Percentiles rank a stretch among this genome's conserved stretches.
phyloP scores from a whole-genome alignment of 2,113 vertebrate species.

The Labeo rohita region DNA sequence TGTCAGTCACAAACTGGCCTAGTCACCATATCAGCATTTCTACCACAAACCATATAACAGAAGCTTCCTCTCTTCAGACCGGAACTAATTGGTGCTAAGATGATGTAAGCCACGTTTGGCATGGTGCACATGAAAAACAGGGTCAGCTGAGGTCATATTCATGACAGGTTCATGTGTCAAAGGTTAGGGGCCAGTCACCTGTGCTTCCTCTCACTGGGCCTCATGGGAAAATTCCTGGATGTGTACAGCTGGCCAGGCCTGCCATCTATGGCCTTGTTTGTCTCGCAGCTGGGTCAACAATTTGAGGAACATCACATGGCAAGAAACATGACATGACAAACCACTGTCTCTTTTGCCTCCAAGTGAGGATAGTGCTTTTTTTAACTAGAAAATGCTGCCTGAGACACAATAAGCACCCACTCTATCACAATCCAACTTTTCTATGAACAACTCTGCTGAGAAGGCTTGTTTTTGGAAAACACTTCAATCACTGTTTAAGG shows the following conservation, averaged over 20 bases:
- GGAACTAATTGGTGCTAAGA: constrained; percentile 1
- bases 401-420: neutral
- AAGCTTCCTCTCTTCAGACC: neutral
- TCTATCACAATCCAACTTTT: constrained; percentile 1
- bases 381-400: neutral
- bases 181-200: constrained; percentile 28
- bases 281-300: neutral
- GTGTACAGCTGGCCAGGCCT: constrained; percentile 5
- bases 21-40: constrained; percentile 7
- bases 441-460: constrained; percentile 1
- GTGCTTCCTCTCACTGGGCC: constrained; percentile 26
- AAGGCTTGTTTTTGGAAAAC: neutral
- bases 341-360: neutral
- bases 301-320: neutral
- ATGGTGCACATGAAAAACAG: neutral
- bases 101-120: neutral
- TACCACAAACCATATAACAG: neutral
- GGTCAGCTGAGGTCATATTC: constrained; percentile 24
- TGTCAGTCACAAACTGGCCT: neutral
- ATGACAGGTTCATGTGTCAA: constrained; percentile 36
- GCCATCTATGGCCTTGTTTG: constrained; percentile 6
- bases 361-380: neutral
- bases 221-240: constrained; percentile 32
- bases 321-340: neutral
- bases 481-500: neutral